These are phyloP conservation scores for Matsumurasca onukii DNA, from an alignment of 1,140 invertebrate genomes.

Conservation along the genomic window DNA sequence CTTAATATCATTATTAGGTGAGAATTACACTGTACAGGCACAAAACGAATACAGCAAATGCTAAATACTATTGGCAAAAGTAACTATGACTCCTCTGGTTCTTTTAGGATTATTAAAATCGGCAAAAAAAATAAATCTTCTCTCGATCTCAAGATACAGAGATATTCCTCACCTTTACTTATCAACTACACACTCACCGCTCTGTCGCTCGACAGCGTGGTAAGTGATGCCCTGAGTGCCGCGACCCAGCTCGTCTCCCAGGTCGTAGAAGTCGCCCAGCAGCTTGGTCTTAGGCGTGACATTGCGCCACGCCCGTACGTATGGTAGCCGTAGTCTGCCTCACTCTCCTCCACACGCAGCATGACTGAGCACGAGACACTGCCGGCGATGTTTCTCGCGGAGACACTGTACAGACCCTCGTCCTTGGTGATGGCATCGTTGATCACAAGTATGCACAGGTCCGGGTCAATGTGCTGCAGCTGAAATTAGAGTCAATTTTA, in stretches of 20 bases:
- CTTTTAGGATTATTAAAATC: too few species aligned
- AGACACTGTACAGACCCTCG: conserved; percentile 90
- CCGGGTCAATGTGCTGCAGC: conserved; percentile 82
- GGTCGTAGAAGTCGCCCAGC: conserved; percentile 84
- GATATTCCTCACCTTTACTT: too few species aligned
- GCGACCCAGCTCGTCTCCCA: conserved; percentile 91
- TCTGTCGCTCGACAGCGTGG: conserved; percentile 80
- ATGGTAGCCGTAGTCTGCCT: conserved; percentile 68
- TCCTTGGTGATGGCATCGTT: conserved; percentile 86
- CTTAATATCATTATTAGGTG: too few species aligned
- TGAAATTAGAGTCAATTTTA: conserved; percentile 48
- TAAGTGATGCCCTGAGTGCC: conserved; percentile 88
- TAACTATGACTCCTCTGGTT: too few species aligned
- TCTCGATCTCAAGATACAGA: too few species aligned
- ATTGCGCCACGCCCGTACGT: conserved; percentile 67
- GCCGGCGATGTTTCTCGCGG: conserved; percentile 90
- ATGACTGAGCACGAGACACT: conserved; percentile 86
- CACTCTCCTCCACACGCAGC: conserved; percentile 87
- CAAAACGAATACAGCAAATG: too few species aligned
- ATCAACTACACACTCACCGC: conserved; percentile 58
- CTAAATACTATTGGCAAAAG: too few species aligned
- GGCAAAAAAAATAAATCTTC: too few species aligned
- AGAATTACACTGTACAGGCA: too few species aligned
- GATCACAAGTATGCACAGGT: conserved; percentile 79
- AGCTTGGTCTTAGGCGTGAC: conserved; percentile 64